Percentiles rank a stretch among this genome's conserved stretches.
These are phyloP conservation scores for Macaria liturata DNA, from an alignment of 2,888 invertebrate species.

Conservation along the genomic window DNA sequence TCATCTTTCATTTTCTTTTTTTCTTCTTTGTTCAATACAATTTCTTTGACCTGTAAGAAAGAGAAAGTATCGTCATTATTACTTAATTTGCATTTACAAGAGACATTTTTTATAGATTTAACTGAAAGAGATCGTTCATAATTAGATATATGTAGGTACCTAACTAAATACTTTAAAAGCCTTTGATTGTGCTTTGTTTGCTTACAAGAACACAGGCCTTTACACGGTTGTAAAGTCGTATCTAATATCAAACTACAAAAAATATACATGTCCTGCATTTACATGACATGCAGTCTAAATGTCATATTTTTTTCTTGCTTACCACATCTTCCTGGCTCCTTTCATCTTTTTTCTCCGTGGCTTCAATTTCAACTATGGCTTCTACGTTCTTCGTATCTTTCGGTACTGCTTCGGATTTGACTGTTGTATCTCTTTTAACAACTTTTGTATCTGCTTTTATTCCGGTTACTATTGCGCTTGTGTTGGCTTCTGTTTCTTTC, in stretches of 20 bases:
- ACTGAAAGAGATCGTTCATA: no score
- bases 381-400: slow-evolving; percentile 4
- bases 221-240: no score
- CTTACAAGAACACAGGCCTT: no score
- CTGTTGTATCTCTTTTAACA: not conserved
- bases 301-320: not conserved
- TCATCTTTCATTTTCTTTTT: slow-evolving; percentile 10
- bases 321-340: slow-evolving; percentile 6
- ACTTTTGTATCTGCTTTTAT: not conserved
- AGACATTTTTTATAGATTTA: no score
- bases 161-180: no score
- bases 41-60: not conserved
- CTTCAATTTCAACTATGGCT: slow-evolving; percentile 4
- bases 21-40: slow-evolving; percentile 3
- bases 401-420: not conserved
- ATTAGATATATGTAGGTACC: no score
- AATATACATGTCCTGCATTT: no score
- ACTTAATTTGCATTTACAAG: no score
- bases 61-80: no score
- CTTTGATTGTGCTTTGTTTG: no score
- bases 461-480: not conserved
- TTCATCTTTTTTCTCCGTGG: slow-evolving; percentile 11
- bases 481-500: not conserved
- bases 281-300: no score
- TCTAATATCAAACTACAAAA: no score